Percentiles rank a stretch among this genome's conserved stretches.
Evolutionary conservation across 2,888 invertebrate species (phyloP).

Genomic region (Orthosia incerta): DNA sequence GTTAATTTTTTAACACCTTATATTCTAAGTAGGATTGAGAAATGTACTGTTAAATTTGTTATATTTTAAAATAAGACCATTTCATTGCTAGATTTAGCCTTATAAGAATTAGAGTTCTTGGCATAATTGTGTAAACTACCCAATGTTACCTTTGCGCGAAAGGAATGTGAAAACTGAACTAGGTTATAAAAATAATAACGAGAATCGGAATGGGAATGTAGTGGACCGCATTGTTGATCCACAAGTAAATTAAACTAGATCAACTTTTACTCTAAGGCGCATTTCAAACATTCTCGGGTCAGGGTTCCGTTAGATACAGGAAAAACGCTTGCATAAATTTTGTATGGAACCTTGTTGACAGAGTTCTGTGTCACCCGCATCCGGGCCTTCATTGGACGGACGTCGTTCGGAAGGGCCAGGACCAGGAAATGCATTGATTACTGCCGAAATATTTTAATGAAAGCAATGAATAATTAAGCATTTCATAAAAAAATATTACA

Average conservation of each 20-base stretch:
- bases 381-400: too few relatives aligned
- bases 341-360: not conserved
- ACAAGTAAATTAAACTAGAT: slow-evolving; percentile 1
- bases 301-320: not conserved
- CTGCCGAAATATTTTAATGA: too few relatives aligned
- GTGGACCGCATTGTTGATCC: not conserved
- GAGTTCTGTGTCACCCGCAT: too few relatives aligned
- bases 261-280: not conserved
- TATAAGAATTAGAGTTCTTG: slow-evolving; percentile 23
- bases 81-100: slow-evolving; percentile 31
- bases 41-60: slow-evolving; percentile 4
- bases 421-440: not conserved
- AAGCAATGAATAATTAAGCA: too few relatives aligned
- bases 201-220: slow-evolving; percentile 13
- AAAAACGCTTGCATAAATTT: not conserved
- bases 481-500: too few relatives aligned
- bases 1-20: not conserved
- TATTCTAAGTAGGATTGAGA: slow-evolving; percentile 16
- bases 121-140: not conserved
- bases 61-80: slow-evolving; percentile 22
- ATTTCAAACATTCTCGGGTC: not conserved
- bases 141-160: slow-evolving; percentile 28
- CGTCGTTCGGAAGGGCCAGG: not conserved
- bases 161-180: slow-evolving; percentile 6
- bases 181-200: not conserved